Evolutionary conservation across 2,797 vertebrate species (phyloP), one percentile per base, ranked within the genome.

Genomic region (Pyrocephalus nanus): DNA sequence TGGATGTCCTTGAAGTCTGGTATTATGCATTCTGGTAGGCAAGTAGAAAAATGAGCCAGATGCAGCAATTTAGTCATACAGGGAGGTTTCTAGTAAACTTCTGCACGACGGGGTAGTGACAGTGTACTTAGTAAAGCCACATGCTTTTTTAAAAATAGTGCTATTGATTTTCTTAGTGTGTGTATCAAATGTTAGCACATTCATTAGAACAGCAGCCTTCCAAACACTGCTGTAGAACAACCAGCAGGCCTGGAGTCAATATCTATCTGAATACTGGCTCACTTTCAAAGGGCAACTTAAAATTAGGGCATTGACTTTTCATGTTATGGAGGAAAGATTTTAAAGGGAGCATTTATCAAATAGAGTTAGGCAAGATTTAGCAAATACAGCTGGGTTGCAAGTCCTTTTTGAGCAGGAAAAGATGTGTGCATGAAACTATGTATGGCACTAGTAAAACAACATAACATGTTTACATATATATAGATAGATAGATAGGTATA

Each of bases 221-320:
- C 92, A 89, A 95, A 94, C 86, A 61, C 81, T 79, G 76, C 88
- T 96, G 78, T 86, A 90, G 94, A 90, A 78, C 71, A 96, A 96
- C 42, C 93, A 97, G 93, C 94, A 95, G 92, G 90, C 86, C 84
- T 0, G 0, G 77, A 93, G 93, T 96, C 95, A 3, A 96, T 96
- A 95, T 84, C 48, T 74, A 79, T 96, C 72, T 86, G 86, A 97
- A 92, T 84, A 69, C 81, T 93, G 91, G 91, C 82, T 94, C 1
- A 3, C 57, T 90, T 95, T 96, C 94, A 96, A 94, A 97, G 90
- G 93, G 90, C 36, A 23, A 77, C 79, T 95, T 96, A 96, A 96
- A 94, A 96, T 93, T 92, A 93, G 86, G 92, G 81, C 91, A 97
- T 93, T 95, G 96, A 96, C 93, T 94, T 96, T 92, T 96, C 89